Percentiles rank a stretch among this genome's conserved stretches.
phyloP scores from a whole-genome alignment of 2,888 invertebrate species.

The Phalera bucephala region DNA sequence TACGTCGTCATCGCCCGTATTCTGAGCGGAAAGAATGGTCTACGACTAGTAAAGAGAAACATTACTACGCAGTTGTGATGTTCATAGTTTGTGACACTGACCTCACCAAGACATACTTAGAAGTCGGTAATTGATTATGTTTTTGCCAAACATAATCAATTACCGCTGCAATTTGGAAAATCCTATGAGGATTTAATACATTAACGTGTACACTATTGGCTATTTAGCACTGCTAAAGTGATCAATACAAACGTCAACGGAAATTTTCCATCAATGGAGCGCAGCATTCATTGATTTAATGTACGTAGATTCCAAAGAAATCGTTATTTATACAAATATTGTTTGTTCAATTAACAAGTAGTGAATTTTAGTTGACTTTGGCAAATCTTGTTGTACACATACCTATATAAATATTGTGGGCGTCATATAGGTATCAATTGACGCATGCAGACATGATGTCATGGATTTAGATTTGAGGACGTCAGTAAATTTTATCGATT shows the following conservation, averaged over 20 bases:
- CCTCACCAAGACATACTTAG: too few species aligned
- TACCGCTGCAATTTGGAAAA: not conserved
- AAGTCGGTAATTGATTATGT: too few species aligned
- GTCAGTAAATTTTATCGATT: too few species aligned
- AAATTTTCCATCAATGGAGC: conserved; percentile 23
- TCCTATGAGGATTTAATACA: conserved; percentile 4
- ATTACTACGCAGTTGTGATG: too few species aligned
- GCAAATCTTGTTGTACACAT: too few species aligned
- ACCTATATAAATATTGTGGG: not conserved
- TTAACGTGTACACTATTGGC: conserved; percentile 16
- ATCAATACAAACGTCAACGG: conserved; percentile 9
- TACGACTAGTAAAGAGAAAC: too few species aligned
- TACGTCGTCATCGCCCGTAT: too few species aligned
- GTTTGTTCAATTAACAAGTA: conserved; percentile 4
- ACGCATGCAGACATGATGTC: not conserved
- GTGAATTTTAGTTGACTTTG: too few species aligned
- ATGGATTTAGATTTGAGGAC: not conserved
- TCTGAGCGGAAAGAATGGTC: too few species aligned
- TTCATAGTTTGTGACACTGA: too few species aligned
- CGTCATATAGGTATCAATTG: not conserved
- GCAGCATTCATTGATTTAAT: conserved; percentile 9
- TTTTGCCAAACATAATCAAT: not conserved
- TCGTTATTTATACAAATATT: not conserved
- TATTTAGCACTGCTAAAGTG: conserved; percentile 2
- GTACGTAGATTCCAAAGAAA: not conserved